Evolutionary conservation across 2,797 vertebrate genomes (phyloP).

Genomic region (Smutsia temminckii): DNA sequence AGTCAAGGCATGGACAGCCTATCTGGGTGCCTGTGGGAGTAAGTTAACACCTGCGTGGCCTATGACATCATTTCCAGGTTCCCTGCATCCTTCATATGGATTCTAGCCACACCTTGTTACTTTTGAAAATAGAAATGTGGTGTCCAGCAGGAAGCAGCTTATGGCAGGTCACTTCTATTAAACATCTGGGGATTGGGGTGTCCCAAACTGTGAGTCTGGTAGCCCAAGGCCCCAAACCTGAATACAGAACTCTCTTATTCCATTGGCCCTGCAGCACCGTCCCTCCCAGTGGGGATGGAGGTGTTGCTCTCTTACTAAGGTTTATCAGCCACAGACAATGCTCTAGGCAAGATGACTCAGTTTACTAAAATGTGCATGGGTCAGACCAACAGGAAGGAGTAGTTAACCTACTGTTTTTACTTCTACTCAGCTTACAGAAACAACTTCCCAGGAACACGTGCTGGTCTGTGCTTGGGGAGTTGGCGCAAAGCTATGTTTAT

Average conservation of each 20-base stretch:
- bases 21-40: background rate
- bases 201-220: background rate
- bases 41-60: background rate
- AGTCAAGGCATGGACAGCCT: background rate
- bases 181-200: background rate
- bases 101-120: slow-evolving; percentile 30
- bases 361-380: slow-evolving; percentile 33
- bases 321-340: background rate
- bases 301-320: background rate
- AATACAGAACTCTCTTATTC: background rate
- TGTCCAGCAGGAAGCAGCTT: background rate
- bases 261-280: background rate
- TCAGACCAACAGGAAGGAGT: slow-evolving; percentile 56
- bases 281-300: background rate
- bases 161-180: slow-evolving; percentile 22
- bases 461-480: slow-evolving; percentile 24
- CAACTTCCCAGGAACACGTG: slow-evolving; percentile 50
- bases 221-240: background rate
- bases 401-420: slow-evolving; percentile 55
- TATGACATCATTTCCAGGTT: background rate
- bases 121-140: slow-evolving; percentile 51
- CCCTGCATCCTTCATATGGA: background rate
- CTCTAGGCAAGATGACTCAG: background rate
- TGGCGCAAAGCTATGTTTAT: slow-evolving; percentile 44
- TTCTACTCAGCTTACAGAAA: slow-evolving; percentile 70